These are phyloP conservation scores for Mesoclemmys tuberculata DNA, from an alignment of 2,113 vertebrate genomes.

Conservation along the genomic window DNA sequence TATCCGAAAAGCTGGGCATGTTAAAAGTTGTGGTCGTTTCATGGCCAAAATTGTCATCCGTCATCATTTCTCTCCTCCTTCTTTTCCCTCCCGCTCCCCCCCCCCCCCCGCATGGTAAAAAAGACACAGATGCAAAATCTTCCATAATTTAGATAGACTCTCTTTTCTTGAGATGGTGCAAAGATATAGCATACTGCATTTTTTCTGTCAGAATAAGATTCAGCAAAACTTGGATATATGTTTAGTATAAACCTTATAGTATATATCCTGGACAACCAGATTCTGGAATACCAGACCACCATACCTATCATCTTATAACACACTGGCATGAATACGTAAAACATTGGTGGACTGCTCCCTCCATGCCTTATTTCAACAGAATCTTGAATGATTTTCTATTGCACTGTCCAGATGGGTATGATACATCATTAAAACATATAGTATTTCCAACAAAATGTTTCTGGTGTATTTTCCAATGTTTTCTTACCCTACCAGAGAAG, in stretches of 20 bases:
- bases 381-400: neutral
- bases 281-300: neutral
- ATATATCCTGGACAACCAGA: neutral
- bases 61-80: no score
- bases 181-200: neutral
- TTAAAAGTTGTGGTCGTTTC: neutral
- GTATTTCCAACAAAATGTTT: conserved; percentile 11
- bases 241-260: neutral
- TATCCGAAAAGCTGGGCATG: neutral
- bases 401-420: neutral
- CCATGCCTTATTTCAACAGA: neutral
- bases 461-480: neutral
- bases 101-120: neutral
- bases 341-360: neutral
- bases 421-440: neutral
- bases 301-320: neutral
- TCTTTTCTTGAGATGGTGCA: neutral
- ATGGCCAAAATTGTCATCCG: neutral
- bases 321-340: neutral
- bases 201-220: neutral
- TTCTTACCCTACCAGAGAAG: neutral
- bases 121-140: neutral
- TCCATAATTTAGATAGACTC: neutral
- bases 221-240: neutral
- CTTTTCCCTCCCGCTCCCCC: no score